Percentiles rank a stretch among this genome's conserved stretches.
These are phyloP conservation scores for Hippopotamus amphibius DNA, from an alignment of 2,113 vertebrate genomes.

Conservation along the genomic window DNA sequence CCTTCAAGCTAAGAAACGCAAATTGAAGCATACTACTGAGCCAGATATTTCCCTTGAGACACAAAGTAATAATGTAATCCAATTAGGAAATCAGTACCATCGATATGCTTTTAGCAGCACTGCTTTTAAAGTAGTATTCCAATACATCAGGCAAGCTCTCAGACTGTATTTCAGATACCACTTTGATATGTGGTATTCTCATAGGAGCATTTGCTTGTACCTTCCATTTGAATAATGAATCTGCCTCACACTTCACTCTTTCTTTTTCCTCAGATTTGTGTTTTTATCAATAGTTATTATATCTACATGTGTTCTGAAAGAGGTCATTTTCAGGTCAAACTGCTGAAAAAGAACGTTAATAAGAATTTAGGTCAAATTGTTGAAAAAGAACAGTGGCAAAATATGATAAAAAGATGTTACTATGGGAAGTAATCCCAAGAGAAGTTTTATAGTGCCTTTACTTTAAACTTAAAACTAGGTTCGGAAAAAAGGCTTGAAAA, in stretches of 20 bases:
- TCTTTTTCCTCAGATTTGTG: slow-evolving; percentile 1
- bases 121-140: slow-evolving; percentile 44
- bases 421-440: neutral
- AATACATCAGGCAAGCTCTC: neutral
- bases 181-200: neutral
- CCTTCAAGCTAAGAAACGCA: neutral
- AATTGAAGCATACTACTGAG: neutral
- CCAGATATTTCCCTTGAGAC: neutral
- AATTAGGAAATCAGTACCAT: neutral
- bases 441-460: neutral
- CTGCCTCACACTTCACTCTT: neutral
- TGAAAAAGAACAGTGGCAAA: slow-evolving; percentile 45
- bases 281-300: slow-evolving; percentile 22
- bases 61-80: neutral
- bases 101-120: neutral
- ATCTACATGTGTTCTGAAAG: slow-evolving; percentile 2
- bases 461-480: slow-evolving; percentile 18
- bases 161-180: neutral
- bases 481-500: slow-evolving; percentile 10
- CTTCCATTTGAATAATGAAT: neutral
- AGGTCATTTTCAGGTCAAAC: slow-evolving; percentile 34
- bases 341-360: neutral
- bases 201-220: slow-evolving; percentile 4
- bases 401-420: slow-evolving; percentile 10
- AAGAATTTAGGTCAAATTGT: slow-evolving; percentile 31